Conservation (phyloP, 2,113 vertebrate species). For the Dendropsophus ebraccatus region DNA sequence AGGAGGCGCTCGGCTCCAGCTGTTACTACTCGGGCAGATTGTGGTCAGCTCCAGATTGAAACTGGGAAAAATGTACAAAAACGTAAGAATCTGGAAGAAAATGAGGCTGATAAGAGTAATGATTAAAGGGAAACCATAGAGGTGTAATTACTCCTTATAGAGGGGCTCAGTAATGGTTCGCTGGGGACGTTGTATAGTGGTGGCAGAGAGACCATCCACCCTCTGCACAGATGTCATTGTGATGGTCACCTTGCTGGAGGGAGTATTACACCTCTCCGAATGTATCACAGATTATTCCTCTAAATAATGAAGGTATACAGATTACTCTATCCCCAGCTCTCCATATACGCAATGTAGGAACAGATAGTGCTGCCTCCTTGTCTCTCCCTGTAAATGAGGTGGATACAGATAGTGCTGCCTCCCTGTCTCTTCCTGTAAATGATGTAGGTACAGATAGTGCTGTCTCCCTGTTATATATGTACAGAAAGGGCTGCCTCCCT, state of each 20-base stretch:
- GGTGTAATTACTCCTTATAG: background rate
- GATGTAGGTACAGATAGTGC: background rate
- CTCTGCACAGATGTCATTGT: too few relatives aligned
- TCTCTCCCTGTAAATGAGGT: background rate
- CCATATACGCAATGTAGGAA: too few relatives aligned
- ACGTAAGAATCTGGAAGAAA: background rate
- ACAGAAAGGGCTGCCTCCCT: too few relatives aligned
- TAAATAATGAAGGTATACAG: background rate
- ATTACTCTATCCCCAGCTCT: background rate
- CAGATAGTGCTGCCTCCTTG: background rate
- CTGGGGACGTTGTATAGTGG: too few relatives aligned
- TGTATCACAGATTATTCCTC: too few relatives aligned
- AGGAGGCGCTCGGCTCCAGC: constrained; percentile 61
- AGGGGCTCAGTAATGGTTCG: too few relatives aligned
- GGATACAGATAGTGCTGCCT: background rate
- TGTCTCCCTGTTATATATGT: background rate
- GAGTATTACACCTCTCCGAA: too few relatives aligned
- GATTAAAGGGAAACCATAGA: background rate
- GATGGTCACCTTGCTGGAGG: too few relatives aligned
- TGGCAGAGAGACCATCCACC: too few relatives aligned
- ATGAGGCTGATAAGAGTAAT: background rate
- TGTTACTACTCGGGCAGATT: background rate
- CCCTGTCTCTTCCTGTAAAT: background rate
- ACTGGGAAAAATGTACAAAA: background rate
- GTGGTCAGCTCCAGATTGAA: background rate